These are phyloP conservation scores for Andrena hattorfiana DNA, from an alignment of 2,888 invertebrate species.

Conservation along the genomic window DNA sequence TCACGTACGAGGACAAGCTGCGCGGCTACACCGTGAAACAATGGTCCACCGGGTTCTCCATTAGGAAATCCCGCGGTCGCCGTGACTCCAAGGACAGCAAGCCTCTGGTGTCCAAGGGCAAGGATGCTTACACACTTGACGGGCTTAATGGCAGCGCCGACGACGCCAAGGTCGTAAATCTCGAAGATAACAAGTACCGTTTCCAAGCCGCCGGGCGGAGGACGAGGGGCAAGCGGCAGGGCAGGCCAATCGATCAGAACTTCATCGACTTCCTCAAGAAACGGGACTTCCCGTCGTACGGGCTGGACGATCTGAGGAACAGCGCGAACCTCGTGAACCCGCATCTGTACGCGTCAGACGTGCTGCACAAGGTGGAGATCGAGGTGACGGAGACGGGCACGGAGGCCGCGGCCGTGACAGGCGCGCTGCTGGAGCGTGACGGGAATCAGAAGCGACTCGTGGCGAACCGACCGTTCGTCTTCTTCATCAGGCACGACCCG, in stretches of 20 bases:
- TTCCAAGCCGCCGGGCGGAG: constrained; percentile 20
- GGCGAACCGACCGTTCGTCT: constrained; percentile 90
- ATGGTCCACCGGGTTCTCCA: constrained; percentile 77
- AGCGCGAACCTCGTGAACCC: constrained; percentile 86
- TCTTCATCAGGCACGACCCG: constrained; percentile 90
- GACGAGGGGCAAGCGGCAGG: constrained; percentile 70
- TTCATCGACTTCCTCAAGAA: constrained; percentile 71
- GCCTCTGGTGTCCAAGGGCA: neutral
- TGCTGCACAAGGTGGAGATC: constrained; percentile 89
- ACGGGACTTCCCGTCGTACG: constrained; percentile 73
- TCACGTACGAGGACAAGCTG: constrained; percentile 75
- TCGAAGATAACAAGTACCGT: constrained; percentile 63
- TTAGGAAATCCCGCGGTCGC: constrained; percentile 61
- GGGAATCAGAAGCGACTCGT: constrained; percentile 85
- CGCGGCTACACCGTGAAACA: constrained; percentile 76
- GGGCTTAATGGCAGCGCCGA: neutral
- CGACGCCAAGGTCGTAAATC: constrained; percentile 40
- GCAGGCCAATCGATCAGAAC: constrained; percentile 73
- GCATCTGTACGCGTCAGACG: constrained; percentile 88
- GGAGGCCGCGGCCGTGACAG: constrained; percentile 90
- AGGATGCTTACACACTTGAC: constrained; percentile 1
- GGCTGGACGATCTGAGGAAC: constrained; percentile 79
- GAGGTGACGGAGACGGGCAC: constrained; percentile 90
- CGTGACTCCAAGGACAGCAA: neutral
- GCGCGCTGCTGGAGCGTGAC: constrained; percentile 86